Evolutionary conservation across 2,113 vertebrate species (phyloP).

Genomic region (Balaeniceps rex): DNA sequence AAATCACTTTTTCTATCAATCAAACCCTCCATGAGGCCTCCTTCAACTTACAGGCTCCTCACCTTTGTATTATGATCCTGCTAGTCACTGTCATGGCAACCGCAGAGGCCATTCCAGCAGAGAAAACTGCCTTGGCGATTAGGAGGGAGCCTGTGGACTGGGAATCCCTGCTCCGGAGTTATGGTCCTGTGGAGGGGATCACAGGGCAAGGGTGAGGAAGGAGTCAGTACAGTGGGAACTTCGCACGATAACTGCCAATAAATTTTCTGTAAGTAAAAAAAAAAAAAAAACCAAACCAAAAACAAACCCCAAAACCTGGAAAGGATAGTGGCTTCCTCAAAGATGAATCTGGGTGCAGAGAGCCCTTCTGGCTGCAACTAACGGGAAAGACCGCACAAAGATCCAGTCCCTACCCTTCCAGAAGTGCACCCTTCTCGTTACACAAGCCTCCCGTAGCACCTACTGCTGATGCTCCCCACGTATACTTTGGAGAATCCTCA

Average conservation of each 20-base stretch:
- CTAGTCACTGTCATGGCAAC: conserved; percentile 44
- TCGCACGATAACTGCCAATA: neutral
- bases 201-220: neutral
- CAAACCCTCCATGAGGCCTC: conserved; percentile 25
- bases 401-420: too few relatives aligned
- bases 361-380: neutral
- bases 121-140: neutral
- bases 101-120: conserved; percentile 3
- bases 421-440: neutral
- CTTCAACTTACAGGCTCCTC: conserved; percentile 2
- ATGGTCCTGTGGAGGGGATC: neutral
- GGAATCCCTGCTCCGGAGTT: neutral
- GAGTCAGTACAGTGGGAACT: neutral
- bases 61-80: conserved; percentile 34
- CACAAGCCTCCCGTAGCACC: neutral
- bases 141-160: neutral
- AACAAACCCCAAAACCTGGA: neutral
- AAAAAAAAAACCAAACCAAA: neutral
- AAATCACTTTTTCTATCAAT: conserved; percentile 57
- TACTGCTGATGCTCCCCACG: neutral
- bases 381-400: neutral
- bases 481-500: neutral
- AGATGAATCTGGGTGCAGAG: neutral
- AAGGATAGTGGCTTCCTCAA: neutral
- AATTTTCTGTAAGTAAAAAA: neutral